Conservation (phyloP, 2,113 vertebrate species). For the Chinchilla lanigera region DNA sequence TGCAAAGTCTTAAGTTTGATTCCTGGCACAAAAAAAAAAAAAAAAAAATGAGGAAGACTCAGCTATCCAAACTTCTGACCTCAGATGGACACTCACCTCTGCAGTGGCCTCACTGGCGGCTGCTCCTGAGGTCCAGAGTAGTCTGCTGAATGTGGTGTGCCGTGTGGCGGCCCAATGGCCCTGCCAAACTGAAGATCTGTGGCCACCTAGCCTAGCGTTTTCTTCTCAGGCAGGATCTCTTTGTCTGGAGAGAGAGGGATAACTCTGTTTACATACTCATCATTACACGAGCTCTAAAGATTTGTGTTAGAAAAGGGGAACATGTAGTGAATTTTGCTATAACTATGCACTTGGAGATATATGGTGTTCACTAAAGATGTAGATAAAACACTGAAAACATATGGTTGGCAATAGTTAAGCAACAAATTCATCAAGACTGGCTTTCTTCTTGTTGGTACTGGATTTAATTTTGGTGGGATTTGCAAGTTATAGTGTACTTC, state of each 20-base stretch:
- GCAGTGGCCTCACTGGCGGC: neutral
- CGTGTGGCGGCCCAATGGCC: neutral
- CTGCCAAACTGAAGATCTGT: accelerated
- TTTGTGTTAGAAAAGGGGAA: neutral
- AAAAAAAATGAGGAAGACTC: too few species aligned
- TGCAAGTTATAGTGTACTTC: neutral
- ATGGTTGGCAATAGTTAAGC: neutral
- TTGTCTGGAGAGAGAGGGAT: conserved; percentile 64
- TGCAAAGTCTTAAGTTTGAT: too few species aligned
- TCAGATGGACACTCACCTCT: conserved; percentile 64
- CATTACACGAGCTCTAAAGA: neutral
- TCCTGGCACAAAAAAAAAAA: too few species aligned
- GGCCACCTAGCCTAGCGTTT: accelerated
- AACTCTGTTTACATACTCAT: neutral
- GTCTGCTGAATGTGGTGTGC: neutral
- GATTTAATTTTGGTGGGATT: neutral
- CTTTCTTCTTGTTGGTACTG: neutral
- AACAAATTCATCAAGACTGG: neutral
- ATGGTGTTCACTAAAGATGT: neutral
- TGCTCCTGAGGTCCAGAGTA: accelerated
- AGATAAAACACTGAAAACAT: neutral
- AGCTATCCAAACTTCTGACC: neutral
- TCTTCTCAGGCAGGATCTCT: neutral
- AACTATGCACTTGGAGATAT: neutral
- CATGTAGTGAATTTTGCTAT: neutral